Base-by-base conservation (phyloP, 2,888 invertebrate species). In the Eurytoma adleriae region DNA sequence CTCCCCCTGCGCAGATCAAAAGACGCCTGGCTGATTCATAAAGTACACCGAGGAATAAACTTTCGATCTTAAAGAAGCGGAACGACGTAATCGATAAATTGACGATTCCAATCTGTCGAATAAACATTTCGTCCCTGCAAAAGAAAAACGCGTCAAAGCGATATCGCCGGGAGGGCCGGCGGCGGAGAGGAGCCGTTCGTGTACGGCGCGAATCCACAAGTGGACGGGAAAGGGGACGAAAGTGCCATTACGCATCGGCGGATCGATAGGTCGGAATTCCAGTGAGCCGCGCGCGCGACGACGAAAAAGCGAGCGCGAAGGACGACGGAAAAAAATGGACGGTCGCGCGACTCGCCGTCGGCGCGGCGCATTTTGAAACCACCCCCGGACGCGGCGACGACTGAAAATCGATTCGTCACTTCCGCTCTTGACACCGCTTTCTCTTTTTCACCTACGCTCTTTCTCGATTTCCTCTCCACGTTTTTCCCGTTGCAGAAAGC, bases 341-440 rank as follows among this genome's bases (percentile, higher is more conserved):
- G 40, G 40, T 3, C 40, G 7, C 30, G 30, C 59, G 66, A 48
- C 16, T 48, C 59, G 40, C 27, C 40, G 54, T 48, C 20, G 12
- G 16, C 66, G 66, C 48, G 50, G 10, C n/a, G 50, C 67, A 59
- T 71, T 78, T 71, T 50, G 40, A 69, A 79, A 73, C 67, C 18
- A 73, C 54, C 71, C 78, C 52, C 71, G 50, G 48, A n/a, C 40
- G 69, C 40, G 59, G 30, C 52, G 66, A 10, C 64, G 30, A 54
- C 20, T 48, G 79, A 73, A 77, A 80, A 80, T 80, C 80, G 73
- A 80, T 80, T 80, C 73, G 69, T 80, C 73, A 57, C 77, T 78
- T 80, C 77, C 73, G 77, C 73, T 78, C 77, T 62, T 54, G 66
- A 57, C 50, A 54, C 68, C 18, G 16, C 57, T 56, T 48, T 27